Percentiles rank a stretch among this genome's conserved stretches.
Conservation (phyloP, 1,140 invertebrate genomes). For the Sminthurinus signatus region DNA sequence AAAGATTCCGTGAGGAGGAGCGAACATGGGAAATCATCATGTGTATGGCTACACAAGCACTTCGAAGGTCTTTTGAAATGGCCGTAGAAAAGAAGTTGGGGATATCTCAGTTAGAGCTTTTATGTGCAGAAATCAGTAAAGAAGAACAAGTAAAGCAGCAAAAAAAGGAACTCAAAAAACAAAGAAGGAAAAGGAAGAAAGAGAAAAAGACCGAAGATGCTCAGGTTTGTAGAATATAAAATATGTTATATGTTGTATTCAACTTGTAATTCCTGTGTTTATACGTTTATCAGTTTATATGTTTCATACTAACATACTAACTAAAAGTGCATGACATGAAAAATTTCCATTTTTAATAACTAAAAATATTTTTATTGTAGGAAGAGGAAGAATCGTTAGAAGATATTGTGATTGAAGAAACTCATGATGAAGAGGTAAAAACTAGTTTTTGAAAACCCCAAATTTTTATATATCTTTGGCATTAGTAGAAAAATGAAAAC, state of each 20-base stretch:
- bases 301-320: background rate
- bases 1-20: constrained; percentile 79
- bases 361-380: background rate
- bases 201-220: constrained; percentile 45
- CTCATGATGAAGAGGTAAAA: background rate
- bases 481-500: no score
- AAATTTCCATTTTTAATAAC: background rate
- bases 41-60: constrained; percentile 74
- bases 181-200: constrained; percentile 72
- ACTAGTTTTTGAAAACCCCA: background rate
- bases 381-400: background rate
- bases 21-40: constrained; percentile 84
- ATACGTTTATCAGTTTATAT: background rate
- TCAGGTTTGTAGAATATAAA: background rate
- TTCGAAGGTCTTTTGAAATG: constrained; percentile 78
- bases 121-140: constrained; percentile 71
- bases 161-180: constrained; percentile 75
- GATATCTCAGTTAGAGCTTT: constrained; percentile 72
- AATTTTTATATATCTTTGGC: no score
- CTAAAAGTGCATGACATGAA: background rate
- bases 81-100: constrained; percentile 82
- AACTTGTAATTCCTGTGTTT: background rate
- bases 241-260: background rate
- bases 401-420: no score
- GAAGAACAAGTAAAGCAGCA: constrained; percentile 77